A percentile compares a stretch with the other conserved stretches of the same genome.
These are phyloP conservation scores for Bagarius yarrelli DNA, from an alignment of 2,113 vertebrate genomes.

Conservation along the genomic window DNA sequence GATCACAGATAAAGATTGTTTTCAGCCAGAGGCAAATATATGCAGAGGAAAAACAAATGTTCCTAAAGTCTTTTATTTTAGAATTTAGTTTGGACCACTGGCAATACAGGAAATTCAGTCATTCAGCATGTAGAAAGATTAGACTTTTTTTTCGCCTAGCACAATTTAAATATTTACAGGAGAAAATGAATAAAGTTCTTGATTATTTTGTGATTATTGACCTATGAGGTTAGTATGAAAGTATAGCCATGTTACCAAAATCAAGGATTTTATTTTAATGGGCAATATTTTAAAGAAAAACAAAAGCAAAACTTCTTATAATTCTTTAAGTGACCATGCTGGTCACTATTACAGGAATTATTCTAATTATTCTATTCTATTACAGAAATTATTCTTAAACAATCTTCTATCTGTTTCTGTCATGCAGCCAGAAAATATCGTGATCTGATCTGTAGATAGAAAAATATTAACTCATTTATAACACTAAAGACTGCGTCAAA, in stretches of 20 bases:
- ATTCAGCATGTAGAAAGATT: rapidly evolving
- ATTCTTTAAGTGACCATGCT: too few species aligned
- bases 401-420: neutral
- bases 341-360: too few species aligned
- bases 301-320: too few species aligned
- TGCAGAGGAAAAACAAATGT: neutral
- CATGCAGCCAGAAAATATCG: neutral
- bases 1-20: neutral
- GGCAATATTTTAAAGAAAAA: too few species aligned
- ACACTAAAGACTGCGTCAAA: neutral
- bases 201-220: too few species aligned
- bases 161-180: too few species aligned
- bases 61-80: neutral
- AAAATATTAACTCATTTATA: neutral
- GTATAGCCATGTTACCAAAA: neutral
- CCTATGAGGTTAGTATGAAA: neutral
- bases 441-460: neutral
- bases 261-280: neutral
- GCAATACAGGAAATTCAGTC: too few species aligned
- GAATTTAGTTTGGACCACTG: neutral
- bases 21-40: neutral
- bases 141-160: too few species aligned
- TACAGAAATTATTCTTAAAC: neutral
- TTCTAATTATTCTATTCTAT: too few species aligned
- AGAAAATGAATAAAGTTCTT: too few species aligned